Evolutionary conservation across 2,888 invertebrate species (phyloP), one percentile per base, ranked within the genome.

Genomic region (Rotaria socialis): DNA sequence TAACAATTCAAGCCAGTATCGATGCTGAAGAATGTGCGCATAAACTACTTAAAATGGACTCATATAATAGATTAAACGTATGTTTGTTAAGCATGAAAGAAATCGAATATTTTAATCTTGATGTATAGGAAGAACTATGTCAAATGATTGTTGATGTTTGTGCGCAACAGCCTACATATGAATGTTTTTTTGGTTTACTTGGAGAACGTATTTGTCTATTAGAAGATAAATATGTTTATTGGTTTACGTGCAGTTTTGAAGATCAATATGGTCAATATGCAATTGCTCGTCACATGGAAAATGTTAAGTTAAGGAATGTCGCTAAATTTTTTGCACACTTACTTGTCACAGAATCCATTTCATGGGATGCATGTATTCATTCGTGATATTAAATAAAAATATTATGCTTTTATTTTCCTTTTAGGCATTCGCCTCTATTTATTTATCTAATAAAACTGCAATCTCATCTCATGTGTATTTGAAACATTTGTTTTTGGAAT

Each of bases 101-200:
- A 47, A 10, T 47, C 47, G 11, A 47, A 10, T 10, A 47, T n/a
- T 67, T 52, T 52, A 56, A 22, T 88, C 88, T 47, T 89, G 92
- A 92, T 41, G 5, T 75, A 16, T 24, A 75, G 74, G 80, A 85
- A 60, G 99, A 99, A 91, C 92, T 99, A 16, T 98, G 98, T 89
- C 96, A 97, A 92, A 99, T 99, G 99, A 96, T 99, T 88, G 92
- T 96, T 86, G 99, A 99, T 92, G 99, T 98, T 91, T 99, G 99
- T 91, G 97, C 98, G 7, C 98, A 99, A 91, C 96, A 97, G 92
- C 93, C 99, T 88, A 99, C 98, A 0, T 99, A 98, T 90, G 97
- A 98, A 91, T 96, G 97, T 91, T 99, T 99, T 90, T 99, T 95
- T 90, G 99, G 98, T 0, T 92, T 98, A 52, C 91, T 99, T 85